Evolutionary conservation across 2,113 vertebrate genomes (phyloP).

Genomic region (Seriola aureovittata): DNA sequence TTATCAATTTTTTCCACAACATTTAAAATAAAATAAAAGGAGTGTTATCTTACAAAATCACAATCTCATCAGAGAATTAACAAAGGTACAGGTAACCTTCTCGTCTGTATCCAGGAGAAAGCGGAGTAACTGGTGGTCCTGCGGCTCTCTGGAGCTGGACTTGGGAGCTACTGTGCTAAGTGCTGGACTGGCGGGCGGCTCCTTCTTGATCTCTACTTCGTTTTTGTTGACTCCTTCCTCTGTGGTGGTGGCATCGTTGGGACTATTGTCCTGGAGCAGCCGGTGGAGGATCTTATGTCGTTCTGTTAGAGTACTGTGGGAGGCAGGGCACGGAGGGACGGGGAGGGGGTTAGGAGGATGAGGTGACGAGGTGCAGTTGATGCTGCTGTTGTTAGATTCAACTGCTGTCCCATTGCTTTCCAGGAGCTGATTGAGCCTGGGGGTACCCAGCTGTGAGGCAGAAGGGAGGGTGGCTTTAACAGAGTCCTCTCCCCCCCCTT

Average conservation of each 20-base stretch:
- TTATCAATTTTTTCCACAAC: too few relatives aligned
- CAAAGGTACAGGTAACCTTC: slow-evolving; percentile 66
- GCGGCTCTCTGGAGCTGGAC: slow-evolving; percentile 88
- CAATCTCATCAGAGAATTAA: neutral
- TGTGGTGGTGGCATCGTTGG: slow-evolving; percentile 81
- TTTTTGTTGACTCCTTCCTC: slow-evolving; percentile 58
- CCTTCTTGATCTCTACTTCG: slow-evolving; percentile 88
- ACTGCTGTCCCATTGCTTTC: slow-evolving; percentile 82
- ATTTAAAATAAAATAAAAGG: too few relatives aligned
- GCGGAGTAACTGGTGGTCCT: slow-evolving; percentile 95
- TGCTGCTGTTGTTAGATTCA: slow-evolving; percentile 50
- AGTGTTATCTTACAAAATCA: too few relatives aligned
- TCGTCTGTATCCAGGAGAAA: slow-evolving; percentile 96
- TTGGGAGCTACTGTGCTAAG: slow-evolving; percentile 60
- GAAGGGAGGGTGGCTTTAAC: slow-evolving; percentile 79
- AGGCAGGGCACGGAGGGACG: slow-evolving; percentile 88
- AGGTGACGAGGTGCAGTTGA: slow-evolving; percentile 65
- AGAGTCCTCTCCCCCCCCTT: slow-evolving; percentile 70
- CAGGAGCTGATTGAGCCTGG: slow-evolving; percentile 90
- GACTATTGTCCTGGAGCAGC: slow-evolving; percentile 95
- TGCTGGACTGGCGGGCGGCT: slow-evolving; percentile 75
- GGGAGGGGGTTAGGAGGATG: slow-evolving; percentile 75
- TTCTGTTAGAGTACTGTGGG: slow-evolving; percentile 94
- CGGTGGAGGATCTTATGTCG: slow-evolving; percentile 95
- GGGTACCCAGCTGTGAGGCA: slow-evolving; percentile 81